These are phyloP conservation scores for Galago senegalensis DNA, from an alignment of 2,797 vertebrate species.

Conservation along the genomic window DNA sequence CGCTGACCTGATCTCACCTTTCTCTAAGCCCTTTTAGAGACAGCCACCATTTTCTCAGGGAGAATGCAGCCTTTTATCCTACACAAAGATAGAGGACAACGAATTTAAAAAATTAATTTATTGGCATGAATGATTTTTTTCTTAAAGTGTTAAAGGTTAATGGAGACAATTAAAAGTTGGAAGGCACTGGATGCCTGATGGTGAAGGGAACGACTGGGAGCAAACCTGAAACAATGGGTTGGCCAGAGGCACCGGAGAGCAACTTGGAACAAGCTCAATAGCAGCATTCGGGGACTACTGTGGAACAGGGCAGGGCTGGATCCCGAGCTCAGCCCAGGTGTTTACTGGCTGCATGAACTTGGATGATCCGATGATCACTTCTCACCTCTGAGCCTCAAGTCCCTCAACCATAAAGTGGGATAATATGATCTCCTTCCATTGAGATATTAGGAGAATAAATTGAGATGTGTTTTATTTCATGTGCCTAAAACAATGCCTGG, in stretches of 20 bases:
- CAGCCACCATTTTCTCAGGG: not conserved
- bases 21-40: not conserved
- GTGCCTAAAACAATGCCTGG: not conserved
- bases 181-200: not conserved
- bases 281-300: not conserved
- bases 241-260: not conserved
- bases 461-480: not conserved
- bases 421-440: not conserved
- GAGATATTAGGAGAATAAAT: not conserved
- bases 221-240: not conserved
- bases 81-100: not conserved
- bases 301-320: not conserved
- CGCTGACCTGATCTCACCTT: not conserved
- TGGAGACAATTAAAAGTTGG: not conserved
- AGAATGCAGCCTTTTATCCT: not conserved
- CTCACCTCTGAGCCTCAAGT: not conserved
- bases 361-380: not conserved
- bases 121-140: not conserved
- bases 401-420: not conserved
- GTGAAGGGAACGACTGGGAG: not conserved
- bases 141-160: not conserved
- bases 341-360: not conserved
- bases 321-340: not conserved
- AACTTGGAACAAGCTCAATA: not conserved
- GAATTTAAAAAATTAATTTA: not conserved